Conservation (phyloP, 1,140 invertebrate species). For the Diachasmimorpha longicaudata region DNA sequence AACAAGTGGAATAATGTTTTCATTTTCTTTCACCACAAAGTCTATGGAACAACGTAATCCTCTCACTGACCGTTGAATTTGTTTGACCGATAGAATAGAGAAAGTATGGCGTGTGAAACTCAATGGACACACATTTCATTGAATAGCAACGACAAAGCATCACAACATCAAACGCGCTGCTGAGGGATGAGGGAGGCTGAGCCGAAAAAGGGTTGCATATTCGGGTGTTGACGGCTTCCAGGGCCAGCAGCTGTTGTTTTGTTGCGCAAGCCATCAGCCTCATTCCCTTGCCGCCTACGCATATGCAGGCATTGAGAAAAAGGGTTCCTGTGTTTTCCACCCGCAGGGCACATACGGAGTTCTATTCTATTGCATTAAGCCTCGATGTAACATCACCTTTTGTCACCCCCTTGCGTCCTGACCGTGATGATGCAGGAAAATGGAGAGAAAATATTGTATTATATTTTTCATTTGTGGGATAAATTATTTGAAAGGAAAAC, state of each 20-base stretch:
- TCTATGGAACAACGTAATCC: too few relatives aligned
- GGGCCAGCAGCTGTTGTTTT: conserved; percentile 59
- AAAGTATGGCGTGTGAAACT: background rate
- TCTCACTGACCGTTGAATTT: background rate
- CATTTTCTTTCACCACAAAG: too few relatives aligned
- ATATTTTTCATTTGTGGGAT: background rate
- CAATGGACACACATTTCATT: background rate
- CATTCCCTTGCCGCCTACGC: background rate
- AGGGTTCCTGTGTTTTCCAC: background rate
- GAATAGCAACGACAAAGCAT: background rate
- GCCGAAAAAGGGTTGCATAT: conserved; percentile 45
- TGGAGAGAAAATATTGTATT: background rate
- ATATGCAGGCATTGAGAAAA: background rate
- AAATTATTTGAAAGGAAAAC: too few relatives aligned
- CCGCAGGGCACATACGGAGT: conserved; percentile 4
- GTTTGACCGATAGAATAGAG: conserved; percentile 16
- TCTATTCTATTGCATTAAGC: conserved; percentile 1
- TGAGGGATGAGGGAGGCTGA: background rate
- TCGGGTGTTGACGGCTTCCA: conserved; percentile 43
- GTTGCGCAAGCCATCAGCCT: conserved; percentile 46
- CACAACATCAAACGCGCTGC: conserved; percentile 6
- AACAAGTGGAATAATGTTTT: too few relatives aligned
- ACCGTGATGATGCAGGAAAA: conserved; percentile 3
- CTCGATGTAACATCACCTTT: background rate
- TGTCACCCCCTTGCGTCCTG: background rate